Percentiles rank a stretch among this genome's conserved stretches.
These are phyloP conservation scores for Sminthurides aquaticus DNA, from an alignment of 2,888 invertebrate species.

Conservation along the genomic window DNA sequence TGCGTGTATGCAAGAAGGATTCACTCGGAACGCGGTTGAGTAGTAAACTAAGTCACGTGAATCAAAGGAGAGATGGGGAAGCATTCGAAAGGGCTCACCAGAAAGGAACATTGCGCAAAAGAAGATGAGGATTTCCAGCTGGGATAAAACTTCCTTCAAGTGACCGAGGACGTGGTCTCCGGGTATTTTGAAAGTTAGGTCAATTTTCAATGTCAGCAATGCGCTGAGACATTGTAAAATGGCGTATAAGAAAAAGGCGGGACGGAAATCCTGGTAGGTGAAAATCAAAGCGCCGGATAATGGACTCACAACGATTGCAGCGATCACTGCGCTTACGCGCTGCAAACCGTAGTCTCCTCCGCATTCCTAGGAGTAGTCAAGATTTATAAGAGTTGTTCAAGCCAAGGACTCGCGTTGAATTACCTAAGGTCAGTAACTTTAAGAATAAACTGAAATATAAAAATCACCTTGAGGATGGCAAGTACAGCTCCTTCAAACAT, in stretches of 20 bases:
- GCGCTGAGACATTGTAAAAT: constrained; percentile 61
- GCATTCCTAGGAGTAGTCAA: constrained; percentile 35
- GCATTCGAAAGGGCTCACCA: constrained; percentile 50
- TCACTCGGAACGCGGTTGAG: too few species aligned
- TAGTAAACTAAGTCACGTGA: neutral
- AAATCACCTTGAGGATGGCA: constrained; percentile 54
- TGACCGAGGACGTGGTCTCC: constrained; percentile 63
- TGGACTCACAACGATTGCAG: constrained; percentile 72
- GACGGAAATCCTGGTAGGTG: constrained; percentile 50
- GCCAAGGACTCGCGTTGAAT: too few species aligned
- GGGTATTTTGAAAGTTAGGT: constrained; percentile 67
- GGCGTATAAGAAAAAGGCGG: constrained; percentile 70
- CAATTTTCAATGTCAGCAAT: constrained; percentile 61
- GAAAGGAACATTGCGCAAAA: constrained; percentile 64
- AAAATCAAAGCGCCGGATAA: constrained; percentile 62
- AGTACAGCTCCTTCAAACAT: constrained; percentile 74
- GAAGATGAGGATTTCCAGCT: constrained; percentile 63
- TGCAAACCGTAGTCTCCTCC: constrained; percentile 69
- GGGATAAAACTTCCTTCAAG: constrained; percentile 60
- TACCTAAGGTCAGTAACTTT: neutral
- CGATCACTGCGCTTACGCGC: constrained; percentile 65
- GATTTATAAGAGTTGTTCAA: neutral
- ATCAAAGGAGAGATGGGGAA: neutral
- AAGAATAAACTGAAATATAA: neutral
- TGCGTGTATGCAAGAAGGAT: too few species aligned